Percentiles rank a stretch among this genome's conserved stretches.
Conservation (phyloP, 2,113 vertebrate genomes). For the Hyaena hyaena region DNA sequence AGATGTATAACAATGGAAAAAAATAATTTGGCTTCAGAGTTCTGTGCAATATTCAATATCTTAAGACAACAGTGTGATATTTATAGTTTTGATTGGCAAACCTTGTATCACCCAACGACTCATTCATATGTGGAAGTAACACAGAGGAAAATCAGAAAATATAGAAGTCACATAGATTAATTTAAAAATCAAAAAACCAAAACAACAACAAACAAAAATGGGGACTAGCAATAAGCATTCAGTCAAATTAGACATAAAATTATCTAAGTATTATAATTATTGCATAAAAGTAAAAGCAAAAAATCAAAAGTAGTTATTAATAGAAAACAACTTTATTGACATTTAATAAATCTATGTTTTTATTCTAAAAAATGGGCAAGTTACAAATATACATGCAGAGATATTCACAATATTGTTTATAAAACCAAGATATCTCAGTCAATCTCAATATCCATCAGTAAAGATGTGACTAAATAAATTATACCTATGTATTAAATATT, state of each 20-base stretch:
- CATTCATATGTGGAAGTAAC: neutral
- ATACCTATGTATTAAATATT: neutral
- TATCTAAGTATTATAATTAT: neutral
- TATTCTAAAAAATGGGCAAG: neutral
- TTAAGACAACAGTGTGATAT: neutral
- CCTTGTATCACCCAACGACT: neutral
- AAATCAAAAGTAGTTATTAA: neutral
- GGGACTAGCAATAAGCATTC: neutral
- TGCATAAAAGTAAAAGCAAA: constrained; percentile 21
- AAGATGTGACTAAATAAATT: constrained; percentile 6
- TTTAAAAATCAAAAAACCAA: neutral
- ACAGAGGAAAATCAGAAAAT: neutral
- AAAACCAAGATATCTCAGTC: constrained; percentile 24
- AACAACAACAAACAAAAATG: neutral
- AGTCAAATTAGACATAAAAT: constrained; percentile 25
- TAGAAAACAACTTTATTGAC: neutral
- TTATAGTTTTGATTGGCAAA: neutral
- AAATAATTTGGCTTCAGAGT: neutral
- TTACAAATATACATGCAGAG: neutral
- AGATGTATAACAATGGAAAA: neutral
- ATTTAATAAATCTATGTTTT: constrained; percentile 10
- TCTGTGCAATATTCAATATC: neutral
- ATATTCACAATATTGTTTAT: neutral
- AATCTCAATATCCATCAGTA: neutral
- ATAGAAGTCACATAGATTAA: neutral